Evolutionary conservation across 2,797 vertebrate genomes (phyloP), one percentile per base, ranked within the genome.

Genomic region (Enoplosus armatus): DNA sequence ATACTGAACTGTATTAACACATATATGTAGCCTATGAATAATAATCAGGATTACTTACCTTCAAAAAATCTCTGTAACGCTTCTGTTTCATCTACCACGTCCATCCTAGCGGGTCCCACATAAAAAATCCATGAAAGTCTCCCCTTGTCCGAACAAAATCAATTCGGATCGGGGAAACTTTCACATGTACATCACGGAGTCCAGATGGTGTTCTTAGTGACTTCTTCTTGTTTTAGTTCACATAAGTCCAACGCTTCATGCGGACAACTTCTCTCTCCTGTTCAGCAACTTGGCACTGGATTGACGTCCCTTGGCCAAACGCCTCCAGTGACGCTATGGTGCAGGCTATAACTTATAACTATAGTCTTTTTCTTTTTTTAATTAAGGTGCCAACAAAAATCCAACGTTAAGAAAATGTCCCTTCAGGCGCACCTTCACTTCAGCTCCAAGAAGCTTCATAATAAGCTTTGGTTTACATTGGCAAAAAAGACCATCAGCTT

Each of bases 31-130:
- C 14, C 41, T 24, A 9, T 11, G n/a, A 9, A 9, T 26, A 16
- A 39, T 41, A 61, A 65, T 63, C 5, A 56, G 9, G 18, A 26
- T 11, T 27, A 72, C 95, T 94, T 96, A 99, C 98, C 98, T 97
- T 99, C 98, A 75, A 99, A 99, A 90, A 99, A 99, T 89, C 97
- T 97, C 95, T 98, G 98, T 95, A 99, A 94, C 91, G 98, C 97
- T 93, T 99, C 98, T 63, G 97, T 98, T 96, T 99, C 98, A 96
- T 98, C 97, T 95, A 99, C 98, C 96, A 99, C 98, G 94, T 99
- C 98, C 98, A 99, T 99, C 92, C 93, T 96, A 95, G 94, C 94
- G 91, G 90, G 95, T 96, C 90, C 94, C 92, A 84, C 93, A 91
- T 91, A 92, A 92, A 94, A 95, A 93, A 94, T 95, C 95, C 96